Evolutionary conservation across 1,140 invertebrate species (phyloP).

Genomic region (Camponotus vicinus): DNA sequence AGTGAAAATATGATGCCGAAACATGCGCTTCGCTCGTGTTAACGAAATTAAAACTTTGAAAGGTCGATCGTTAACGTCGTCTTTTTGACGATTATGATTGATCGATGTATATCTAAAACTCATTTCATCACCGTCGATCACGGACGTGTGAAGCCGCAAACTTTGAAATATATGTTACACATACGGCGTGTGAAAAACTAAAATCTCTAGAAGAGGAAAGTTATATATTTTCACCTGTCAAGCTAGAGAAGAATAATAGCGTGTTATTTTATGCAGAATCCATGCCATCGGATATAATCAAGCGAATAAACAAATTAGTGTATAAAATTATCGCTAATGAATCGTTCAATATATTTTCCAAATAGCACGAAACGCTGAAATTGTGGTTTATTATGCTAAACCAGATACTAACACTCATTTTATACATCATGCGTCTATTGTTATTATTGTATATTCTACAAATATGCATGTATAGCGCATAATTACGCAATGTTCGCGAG

Average conservation of each 20-base stretch:
- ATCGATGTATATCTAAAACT: slow-evolving; percentile 67
- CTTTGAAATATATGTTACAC: slow-evolving; percentile 30
- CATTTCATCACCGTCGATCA: slow-evolving; percentile 70
- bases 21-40: not conserved
- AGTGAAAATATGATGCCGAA: slow-evolving; percentile 1
- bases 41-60: slow-evolving; percentile 56
- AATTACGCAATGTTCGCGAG: slow-evolving; percentile 21
- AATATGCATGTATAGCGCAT: not conserved
- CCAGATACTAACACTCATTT: slow-evolving; percentile 23
- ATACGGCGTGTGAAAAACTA: not conserved
- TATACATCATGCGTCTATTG: not conserved
- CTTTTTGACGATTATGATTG: slow-evolving; percentile 64
- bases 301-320: slow-evolving; percentile 2
- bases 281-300: not conserved
- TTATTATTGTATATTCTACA: slow-evolving; percentile 13
- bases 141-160: slow-evolving; percentile 8
- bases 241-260: not conserved
- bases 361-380: not conserved
- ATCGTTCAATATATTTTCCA: slow-evolving; percentile 26
- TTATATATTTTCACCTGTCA: not conserved
- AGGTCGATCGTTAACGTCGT: slow-evolving; percentile 35
- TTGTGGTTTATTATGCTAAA: not conserved
- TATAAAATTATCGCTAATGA: not conserved
- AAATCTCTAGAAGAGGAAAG: not conserved
- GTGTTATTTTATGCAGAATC: not conserved